These are phyloP conservation scores for Lathamus discolor DNA, from an alignment of 2,113 vertebrate genomes.

Conservation along the genomic window DNA sequence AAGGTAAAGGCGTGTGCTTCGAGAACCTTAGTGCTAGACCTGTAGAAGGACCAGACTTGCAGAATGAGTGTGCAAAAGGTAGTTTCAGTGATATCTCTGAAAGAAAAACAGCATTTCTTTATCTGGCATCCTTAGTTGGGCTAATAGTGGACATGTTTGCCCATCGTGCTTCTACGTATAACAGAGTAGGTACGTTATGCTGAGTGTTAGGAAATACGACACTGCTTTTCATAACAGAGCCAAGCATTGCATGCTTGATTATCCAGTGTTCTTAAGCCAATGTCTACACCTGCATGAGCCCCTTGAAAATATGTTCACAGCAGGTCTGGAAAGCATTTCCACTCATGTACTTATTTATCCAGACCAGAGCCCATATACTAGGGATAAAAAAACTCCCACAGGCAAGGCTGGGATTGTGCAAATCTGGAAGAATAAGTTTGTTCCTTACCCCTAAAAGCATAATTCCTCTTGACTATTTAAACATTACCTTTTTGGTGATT, in stretches of 20 bases:
- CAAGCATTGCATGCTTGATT: not conserved
- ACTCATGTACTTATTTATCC: not conserved
- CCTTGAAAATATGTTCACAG: not conserved
- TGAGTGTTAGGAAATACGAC: not conserved
- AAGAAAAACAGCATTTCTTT: not conserved
- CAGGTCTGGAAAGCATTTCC: not conserved
- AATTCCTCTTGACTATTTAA: not conserved
- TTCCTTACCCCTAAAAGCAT: not conserved
- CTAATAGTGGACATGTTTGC: not conserved
- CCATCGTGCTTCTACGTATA: not conserved
- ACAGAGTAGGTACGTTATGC: not conserved
- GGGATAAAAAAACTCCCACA: not conserved
- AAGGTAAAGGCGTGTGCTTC: not conserved
- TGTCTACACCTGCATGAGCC: not conserved
- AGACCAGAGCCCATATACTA: not conserved
- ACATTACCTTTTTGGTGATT: not conserved
- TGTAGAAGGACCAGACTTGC: not conserved
- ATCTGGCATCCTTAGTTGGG: not conserved
- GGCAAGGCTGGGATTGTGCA: not conserved
- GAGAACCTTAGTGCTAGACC: not conserved
- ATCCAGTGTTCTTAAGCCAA: not conserved
- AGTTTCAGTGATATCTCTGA: not conserved
- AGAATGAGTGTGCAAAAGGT: not conserved
- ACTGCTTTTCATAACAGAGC: fast-evolving
- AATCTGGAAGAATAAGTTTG: not conserved